These are phyloP conservation scores for Sinonovacula constricta DNA, from an alignment of 1,140 invertebrate species.

Conservation along the genomic window DNA sequence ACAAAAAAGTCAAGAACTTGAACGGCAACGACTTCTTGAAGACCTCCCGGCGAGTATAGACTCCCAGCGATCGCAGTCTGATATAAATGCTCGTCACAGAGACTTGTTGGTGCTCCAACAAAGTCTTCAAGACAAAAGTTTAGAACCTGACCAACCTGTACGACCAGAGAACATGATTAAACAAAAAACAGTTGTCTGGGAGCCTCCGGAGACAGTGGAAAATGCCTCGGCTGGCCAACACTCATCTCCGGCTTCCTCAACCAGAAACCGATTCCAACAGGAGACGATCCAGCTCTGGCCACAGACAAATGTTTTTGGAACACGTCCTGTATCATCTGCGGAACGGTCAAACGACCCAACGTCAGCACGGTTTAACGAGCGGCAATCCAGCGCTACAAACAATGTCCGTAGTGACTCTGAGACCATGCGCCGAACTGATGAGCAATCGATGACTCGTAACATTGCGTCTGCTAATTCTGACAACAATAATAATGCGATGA, in stretches of 20 bases:
- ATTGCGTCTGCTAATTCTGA: background rate
- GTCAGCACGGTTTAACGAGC: background rate
- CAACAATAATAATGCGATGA: slow-evolving; percentile 3
- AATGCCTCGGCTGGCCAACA: background rate
- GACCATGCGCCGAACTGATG: background rate
- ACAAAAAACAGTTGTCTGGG: background rate
- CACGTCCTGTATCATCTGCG: background rate
- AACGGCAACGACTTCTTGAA: too few species aligned
- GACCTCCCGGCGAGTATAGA: too few species aligned
- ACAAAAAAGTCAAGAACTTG: background rate
- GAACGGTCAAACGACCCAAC: background rate
- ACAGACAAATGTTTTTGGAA: slow-evolving; percentile 22
- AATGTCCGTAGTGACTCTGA: background rate
- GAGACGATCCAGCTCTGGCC: slow-evolving; percentile 40
- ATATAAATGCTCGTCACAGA: too few species aligned
- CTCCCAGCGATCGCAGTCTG: too few species aligned
- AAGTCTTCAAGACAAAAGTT: too few species aligned
- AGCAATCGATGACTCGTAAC: background rate
- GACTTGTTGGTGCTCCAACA: too few species aligned
- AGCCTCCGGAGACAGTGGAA: slow-evolving; percentile 21
- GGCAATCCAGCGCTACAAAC: background rate
- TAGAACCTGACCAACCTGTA: too few species aligned
- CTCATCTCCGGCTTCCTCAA: background rate
- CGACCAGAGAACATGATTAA: background rate
- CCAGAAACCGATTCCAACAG: slow-evolving; percentile 23